Percentiles rank a stretch among this genome's conserved stretches.
These are phyloP conservation scores for Chrysoperla carnea DNA, from an alignment of 1,140 invertebrate species.

Conservation along the genomic window DNA sequence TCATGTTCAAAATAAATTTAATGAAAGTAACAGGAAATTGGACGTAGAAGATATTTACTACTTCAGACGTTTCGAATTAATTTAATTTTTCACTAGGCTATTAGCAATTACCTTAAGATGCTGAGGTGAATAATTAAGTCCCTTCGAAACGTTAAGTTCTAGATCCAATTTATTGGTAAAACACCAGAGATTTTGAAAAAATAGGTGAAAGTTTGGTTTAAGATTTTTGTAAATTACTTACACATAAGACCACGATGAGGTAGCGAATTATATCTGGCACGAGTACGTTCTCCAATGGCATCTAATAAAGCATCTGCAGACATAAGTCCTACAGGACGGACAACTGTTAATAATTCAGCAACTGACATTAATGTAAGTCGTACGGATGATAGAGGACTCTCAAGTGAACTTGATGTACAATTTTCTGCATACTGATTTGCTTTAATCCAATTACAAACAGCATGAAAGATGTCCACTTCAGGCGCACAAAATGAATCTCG, in stretches of 20 bases:
- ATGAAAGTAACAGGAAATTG: too few species aligned
- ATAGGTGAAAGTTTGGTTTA: too few species aligned
- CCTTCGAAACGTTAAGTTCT: neutral
- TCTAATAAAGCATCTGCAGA: constrained; percentile 82
- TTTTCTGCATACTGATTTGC: constrained; percentile 43
- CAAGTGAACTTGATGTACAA: constrained; percentile 19
- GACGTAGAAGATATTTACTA: too few species aligned
- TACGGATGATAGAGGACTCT: constrained; percentile 24
- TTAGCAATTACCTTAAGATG: too few species aligned
- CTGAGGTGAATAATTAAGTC: neutral
- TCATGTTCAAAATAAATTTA: too few species aligned
- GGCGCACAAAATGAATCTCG: constrained; percentile 90
- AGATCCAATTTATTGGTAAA: constrained; percentile 1
- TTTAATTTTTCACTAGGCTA: too few species aligned
- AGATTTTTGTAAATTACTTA: constrained; percentile 21
- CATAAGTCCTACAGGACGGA: constrained; percentile 70
- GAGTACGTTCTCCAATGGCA: constrained; percentile 73
- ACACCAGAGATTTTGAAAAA: neutral
- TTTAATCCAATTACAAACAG: constrained; percentile 70
- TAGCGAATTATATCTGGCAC: constrained; percentile 56
- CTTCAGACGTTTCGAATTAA: too few species aligned
- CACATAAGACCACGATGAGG: constrained; percentile 62
- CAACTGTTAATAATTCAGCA: constrained; percentile 70
- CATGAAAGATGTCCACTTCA: constrained; percentile 89
- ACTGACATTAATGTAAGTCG: constrained; percentile 76